These are phyloP conservation scores for Paratrypauchen microcephalus DNA, from an alignment of 2,797 vertebrate genomes.

Conservation along the genomic window DNA sequence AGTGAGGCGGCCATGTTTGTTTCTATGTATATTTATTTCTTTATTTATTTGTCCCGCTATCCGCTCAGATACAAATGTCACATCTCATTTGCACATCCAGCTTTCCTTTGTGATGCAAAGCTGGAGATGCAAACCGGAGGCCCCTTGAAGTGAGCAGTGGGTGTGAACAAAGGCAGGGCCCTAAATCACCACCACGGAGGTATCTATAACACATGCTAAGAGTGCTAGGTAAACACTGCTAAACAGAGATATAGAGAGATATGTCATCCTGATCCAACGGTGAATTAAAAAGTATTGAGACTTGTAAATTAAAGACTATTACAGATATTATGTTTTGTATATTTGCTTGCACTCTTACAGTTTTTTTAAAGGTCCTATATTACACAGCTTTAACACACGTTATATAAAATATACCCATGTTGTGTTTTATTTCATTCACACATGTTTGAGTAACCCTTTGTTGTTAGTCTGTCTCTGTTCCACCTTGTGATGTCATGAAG, in stretches of 20 bases:
- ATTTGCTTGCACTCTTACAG: too few relatives aligned
- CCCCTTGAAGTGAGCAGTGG: conserved; percentile 69
- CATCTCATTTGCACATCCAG: conserved; percentile 80
- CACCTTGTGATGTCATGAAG: too few relatives aligned
- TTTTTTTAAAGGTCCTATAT: too few relatives aligned
- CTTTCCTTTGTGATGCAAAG: conserved; percentile 79
- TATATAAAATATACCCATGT: too few relatives aligned
- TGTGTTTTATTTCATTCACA: too few relatives aligned
- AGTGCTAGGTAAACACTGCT: background rate
- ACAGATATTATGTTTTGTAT: too few relatives aligned
- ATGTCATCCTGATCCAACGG: background rate
- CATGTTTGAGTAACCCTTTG: too few relatives aligned
- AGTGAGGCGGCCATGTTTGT: conserved; percentile 86
- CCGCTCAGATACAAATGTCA: conserved; percentile 83
- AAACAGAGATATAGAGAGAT: background rate
- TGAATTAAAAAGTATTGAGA: background rate
- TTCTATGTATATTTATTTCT: conserved; percentile 90
- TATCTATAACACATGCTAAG: conserved; percentile 27
- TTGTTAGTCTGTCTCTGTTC: too few relatives aligned
- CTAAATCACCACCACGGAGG: conserved; percentile 48
- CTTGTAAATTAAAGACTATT: too few relatives aligned
- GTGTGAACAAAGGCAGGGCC: conserved; percentile 51
- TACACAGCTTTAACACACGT: too few relatives aligned
- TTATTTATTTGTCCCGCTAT: conserved; percentile 86
- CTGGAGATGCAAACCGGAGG: conserved; percentile 76